Percentiles rank a stretch among this genome's conserved stretches.
Conservation (phyloP, 1,140 invertebrate genomes). For the Cydia splendana region DNA sequence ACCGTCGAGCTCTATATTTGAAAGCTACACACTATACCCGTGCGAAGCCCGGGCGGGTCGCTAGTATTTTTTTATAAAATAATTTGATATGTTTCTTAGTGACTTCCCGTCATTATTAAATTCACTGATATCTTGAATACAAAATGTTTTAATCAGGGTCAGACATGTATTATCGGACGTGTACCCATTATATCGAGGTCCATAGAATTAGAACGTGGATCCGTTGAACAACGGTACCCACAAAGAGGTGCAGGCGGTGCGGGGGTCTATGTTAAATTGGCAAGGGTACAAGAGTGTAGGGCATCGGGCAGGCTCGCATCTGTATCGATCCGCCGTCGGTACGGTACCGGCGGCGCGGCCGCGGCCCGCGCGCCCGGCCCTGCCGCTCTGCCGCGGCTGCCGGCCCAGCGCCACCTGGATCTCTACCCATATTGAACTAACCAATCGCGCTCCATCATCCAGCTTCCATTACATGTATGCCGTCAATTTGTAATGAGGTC, state of each 20-base stretch:
- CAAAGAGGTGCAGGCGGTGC: slow-evolving; percentile 36
- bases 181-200: slow-evolving; percentile 40
- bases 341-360: not conserved
- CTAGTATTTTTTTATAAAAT: too few species aligned
- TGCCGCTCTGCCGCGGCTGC: slow-evolving; percentile 36
- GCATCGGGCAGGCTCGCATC: slow-evolving; percentile 42
- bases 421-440: not conserved
- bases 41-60: too few species aligned
- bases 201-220: slow-evolving; percentile 10
- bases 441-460: not conserved
- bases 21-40: too few species aligned
- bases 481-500: not conserved
- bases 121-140: not conserved
- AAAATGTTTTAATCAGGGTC: not conserved
- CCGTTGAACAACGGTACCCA: slow-evolving; percentile 21
- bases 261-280: slow-evolving; percentile 46
- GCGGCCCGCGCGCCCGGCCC: slow-evolving; percentile 46
- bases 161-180: not conserved
- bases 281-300: slow-evolving; percentile 50
- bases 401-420: slow-evolving; percentile 1
- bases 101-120: too few species aligned
- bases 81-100: too few species aligned
- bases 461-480: not conserved
- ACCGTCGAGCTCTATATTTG: too few species aligned
- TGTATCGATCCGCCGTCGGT: slow-evolving; percentile 56